These are phyloP conservation scores for Coleophora deauratella DNA, from an alignment of 2,888 invertebrate genomes.

Conservation along the genomic window DNA sequence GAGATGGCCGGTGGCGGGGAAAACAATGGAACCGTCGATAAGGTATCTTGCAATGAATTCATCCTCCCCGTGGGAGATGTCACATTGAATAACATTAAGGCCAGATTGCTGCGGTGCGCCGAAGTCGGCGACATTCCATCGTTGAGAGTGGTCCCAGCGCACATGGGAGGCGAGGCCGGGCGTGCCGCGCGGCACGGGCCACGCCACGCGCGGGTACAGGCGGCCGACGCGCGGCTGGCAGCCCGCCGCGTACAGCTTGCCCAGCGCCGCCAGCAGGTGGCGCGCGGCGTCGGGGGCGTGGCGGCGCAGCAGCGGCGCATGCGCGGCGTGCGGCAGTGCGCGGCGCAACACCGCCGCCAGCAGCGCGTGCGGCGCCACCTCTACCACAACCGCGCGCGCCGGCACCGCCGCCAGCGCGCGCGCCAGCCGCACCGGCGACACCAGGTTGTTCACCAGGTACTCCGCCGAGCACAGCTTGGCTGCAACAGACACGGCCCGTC, in stretches of 20 bases:
- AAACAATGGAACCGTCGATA: slow-evolving; percentile 94
- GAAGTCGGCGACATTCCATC: slow-evolving; percentile 92
- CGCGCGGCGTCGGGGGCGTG: slow-evolving; percentile 82
- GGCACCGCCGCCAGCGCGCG: slow-evolving; percentile 92
- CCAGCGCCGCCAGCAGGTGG: slow-evolving; percentile 85
- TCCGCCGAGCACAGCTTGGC: slow-evolving; percentile 90
- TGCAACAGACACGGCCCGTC: slow-evolving; percentile 20
- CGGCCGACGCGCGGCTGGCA: slow-evolving; percentile 77
- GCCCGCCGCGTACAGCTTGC: slow-evolving; percentile 89
- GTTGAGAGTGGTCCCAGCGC: slow-evolving; percentile 93
- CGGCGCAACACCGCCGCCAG: too few relatives aligned
- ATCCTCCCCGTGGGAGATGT: slow-evolving; percentile 82
- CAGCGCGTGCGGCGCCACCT: too few relatives aligned
- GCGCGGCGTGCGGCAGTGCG: slow-evolving; percentile 82
- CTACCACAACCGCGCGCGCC: slow-evolving; percentile 89
- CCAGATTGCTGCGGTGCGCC: slow-evolving; percentile 78
- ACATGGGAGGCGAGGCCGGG: slow-evolving; percentile 91
- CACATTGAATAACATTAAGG: slow-evolving; percentile 83
- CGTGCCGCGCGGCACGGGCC: slow-evolving; percentile 93
- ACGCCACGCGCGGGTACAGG: slow-evolving; percentile 83
- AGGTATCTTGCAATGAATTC: slow-evolving; percentile 87
- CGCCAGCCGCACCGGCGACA: slow-evolving; percentile 94
- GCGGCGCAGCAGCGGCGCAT: slow-evolving; percentile 90
- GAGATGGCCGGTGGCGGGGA: slow-evolving; percentile 96
- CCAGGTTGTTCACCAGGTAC: slow-evolving; percentile 96